phyloP scores from a whole-genome alignment of 1,140 invertebrate species.

The Drosophila bipectinata region DNA sequence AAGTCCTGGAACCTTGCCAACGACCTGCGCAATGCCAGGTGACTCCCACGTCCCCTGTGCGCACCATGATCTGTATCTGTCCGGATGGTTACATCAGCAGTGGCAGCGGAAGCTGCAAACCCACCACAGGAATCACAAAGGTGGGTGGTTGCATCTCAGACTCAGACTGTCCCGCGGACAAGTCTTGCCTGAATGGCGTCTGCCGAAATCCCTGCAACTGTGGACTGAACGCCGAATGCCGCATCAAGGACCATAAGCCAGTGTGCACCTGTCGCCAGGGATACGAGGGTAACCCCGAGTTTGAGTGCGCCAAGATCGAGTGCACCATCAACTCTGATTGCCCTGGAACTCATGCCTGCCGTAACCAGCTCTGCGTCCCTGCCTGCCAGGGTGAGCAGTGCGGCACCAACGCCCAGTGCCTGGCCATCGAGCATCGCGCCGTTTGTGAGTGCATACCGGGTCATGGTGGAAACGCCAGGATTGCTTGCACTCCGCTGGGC shows the following conservation, averaged over 20 bases:
- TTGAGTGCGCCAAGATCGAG: constrained; percentile 89
- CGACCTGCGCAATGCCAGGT: constrained; percentile 92
- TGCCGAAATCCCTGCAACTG: constrained; percentile 93
- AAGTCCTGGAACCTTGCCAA: constrained; percentile 90
- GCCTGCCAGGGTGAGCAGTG: constrained; percentile 90
- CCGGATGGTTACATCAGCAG: constrained; percentile 94
- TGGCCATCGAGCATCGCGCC: constrained; percentile 89
- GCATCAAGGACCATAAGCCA: constrained; percentile 92
- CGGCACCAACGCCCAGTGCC: constrained; percentile 89
- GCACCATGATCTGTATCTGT: constrained; percentile 95
- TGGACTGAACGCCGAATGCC: constrained; percentile 91
- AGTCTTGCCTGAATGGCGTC: constrained; percentile 91
- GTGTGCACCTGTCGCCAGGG: constrained; percentile 92
- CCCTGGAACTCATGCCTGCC: constrained; percentile 90
- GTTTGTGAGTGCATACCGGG: constrained; percentile 92
- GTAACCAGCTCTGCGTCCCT: constrained; percentile 91
- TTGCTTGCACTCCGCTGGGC: constrained; percentile 90
- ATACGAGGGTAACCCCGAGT: constrained; percentile 92
- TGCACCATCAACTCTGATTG: constrained; percentile 91
- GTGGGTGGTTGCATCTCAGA: constrained; percentile 90
- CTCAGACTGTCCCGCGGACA: constrained; percentile 89
- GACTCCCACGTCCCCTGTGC: constrained; percentile 90
- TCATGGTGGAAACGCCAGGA: constrained; percentile 91
- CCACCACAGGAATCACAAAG: constrained; percentile 87
- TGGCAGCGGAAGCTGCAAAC: constrained; percentile 91